phyloP scores from a whole-genome alignment of 2,113 vertebrate species.

The Neodon shergylaensis region DNA sequence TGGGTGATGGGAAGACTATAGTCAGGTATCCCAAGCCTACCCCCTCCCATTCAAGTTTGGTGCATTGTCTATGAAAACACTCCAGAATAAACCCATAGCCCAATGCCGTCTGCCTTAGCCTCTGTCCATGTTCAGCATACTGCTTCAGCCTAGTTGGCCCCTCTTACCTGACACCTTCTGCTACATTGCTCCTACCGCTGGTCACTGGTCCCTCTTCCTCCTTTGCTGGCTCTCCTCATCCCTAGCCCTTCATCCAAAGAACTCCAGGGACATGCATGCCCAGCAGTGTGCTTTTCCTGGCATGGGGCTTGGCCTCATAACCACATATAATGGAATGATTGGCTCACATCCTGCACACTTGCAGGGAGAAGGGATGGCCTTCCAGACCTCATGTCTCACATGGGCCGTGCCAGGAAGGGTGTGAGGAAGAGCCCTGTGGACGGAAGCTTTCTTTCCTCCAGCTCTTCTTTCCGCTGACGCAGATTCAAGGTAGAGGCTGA shows the following conservation, averaged over 20 bases:
- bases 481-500: background rate
- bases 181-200: background rate
- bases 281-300: background rate
- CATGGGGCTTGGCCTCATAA: background rate
- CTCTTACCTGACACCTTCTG: background rate
- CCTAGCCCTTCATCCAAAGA: background rate
- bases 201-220: background rate
- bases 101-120: background rate
- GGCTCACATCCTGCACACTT: background rate
- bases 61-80: background rate
- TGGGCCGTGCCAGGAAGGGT: background rate
- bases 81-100: background rate
- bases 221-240: background rate
- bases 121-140: fast-evolving
- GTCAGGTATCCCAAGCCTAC: no score
- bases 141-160: background rate
- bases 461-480: background rate
- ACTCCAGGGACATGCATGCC: background rate
- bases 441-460: no score
- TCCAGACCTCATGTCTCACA: background rate
- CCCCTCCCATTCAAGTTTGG: background rate
- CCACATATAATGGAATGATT: background rate
- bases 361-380: fast-evolving
- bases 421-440: fast-evolving
- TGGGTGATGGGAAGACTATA: background rate